phyloP scores from a whole-genome alignment of 2,888 invertebrate species.

The Platycnemis pennipes region DNA sequence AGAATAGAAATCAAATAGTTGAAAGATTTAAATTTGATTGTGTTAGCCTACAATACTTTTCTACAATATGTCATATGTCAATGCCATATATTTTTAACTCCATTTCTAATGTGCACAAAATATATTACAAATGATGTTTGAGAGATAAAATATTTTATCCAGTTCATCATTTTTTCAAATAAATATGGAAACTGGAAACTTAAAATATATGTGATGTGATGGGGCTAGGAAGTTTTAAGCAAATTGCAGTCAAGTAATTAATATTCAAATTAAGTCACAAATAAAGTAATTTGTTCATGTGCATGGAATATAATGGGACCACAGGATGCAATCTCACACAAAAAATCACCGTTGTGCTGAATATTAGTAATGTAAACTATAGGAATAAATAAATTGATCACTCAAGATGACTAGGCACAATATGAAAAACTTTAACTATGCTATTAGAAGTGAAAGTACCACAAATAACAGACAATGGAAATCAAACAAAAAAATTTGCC shows the following conservation, averaged over 20 bases:
- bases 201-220: background rate
- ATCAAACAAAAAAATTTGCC: no score
- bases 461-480: no score
- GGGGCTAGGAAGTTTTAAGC: background rate
- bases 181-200: background rate
- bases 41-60: background rate
- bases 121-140: background rate
- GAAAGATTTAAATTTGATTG: background rate
- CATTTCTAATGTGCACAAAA: background rate
- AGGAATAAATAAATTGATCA: background rate
- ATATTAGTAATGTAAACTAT: background rate
- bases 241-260: background rate
- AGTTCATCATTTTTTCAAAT: background rate
- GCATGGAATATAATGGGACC: background rate
- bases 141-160: background rate
- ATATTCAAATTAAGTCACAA: background rate
- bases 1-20: background rate
- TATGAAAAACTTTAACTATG: background rate
- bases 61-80: background rate
- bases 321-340: background rate
- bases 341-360: background rate
- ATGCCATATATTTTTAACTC: constrained; percentile 2
- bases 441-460: no score
- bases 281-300: background rate
- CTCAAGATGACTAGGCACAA: background rate